Conservation (phyloP, 2,888 invertebrate species). For the Tortrix viridana region DNA sequence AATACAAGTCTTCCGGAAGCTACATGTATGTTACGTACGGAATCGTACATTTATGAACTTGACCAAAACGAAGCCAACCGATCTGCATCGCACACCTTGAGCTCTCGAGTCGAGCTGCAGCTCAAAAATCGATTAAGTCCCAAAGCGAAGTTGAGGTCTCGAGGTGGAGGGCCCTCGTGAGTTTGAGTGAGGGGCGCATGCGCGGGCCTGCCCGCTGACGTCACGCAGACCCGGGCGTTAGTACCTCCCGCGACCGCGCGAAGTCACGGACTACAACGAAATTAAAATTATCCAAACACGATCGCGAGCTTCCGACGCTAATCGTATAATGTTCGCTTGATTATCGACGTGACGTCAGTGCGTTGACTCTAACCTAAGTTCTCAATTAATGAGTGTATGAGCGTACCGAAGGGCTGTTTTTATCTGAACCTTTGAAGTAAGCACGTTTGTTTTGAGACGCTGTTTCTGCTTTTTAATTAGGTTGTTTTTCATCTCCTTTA, state of each 20-base stretch:
- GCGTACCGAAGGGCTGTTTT: neutral
- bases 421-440: neutral
- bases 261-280: conserved; percentile 75
- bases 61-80: neutral
- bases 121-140: conserved; percentile 82
- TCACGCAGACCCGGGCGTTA: conserved; percentile 77
- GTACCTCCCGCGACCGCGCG: conserved; percentile 79
- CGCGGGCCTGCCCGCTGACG: conserved; percentile 76
- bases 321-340: conserved; percentile 50
- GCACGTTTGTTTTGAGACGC: conserved; percentile 1
- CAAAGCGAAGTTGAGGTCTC: conserved; percentile 81
- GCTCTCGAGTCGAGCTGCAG: conserved; percentile 75
- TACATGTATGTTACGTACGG: too few relatives aligned
- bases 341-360: too few relatives aligned
- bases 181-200: conserved; percentile 74
- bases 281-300: conserved; percentile 64
- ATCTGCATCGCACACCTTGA: conserved; percentile 59
- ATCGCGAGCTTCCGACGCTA: conserved; percentile 75
- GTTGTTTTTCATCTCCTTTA: neutral
- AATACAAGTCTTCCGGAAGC: too few relatives aligned
- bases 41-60: too few relatives aligned
- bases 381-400: neutral
- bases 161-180: conserved; percentile 77
- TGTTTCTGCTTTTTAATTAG: neutral
- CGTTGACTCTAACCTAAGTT: too few relatives aligned